Base-by-base conservation (phyloP, 2,797 vertebrate genomes). In the Peromyscus eremicus region DNA sequence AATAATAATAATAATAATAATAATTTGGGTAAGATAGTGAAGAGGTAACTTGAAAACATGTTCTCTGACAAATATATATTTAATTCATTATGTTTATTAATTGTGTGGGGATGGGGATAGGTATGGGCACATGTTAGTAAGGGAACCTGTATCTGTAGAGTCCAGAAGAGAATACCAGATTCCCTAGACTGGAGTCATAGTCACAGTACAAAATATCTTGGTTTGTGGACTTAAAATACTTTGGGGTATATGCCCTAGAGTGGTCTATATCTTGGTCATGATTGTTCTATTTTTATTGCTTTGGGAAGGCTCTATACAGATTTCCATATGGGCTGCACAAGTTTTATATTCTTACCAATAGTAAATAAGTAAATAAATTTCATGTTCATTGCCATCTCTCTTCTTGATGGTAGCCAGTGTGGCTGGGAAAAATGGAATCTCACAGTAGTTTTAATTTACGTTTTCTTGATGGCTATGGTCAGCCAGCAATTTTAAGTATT, bases 31-130 rank as follows among this genome's bases (percentile, higher is more conserved):
- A 92, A 55, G 3, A 29, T 92, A 49, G 73, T 94, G 71, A 89
- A 95, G 49, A 64, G 57, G 40, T 4, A 83, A 70, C 87, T 70
- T 87, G 73, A 96, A 77, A 77, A 90, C 37, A 68, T 83, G 11
- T 83, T 87, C 27, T 66, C 34, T 62, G 46, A 23, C 32, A 92
- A 87, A 55, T 19, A 88, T 34, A 34, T 76, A 75, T 76, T 66
- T 94, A 89, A 81, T 86, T 62, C 86, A 55, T 10, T 70, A 32
- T 70, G 0, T 46, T 64, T 25, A 64, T 84, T 46, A 84, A 66
- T 46, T 84, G 34, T 84, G 43, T 84, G 17, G 60, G 25, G 40
- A 40, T 73, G 23, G 43, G 13, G 23, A 10, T 84, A 86, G 64
- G 32, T 27, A 70, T 17, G 49, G 46, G 46, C 19, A 52, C 19